Evolutionary conservation across 2,113 vertebrate species (phyloP).

Genomic region (Choloepus hoffmanni): DNA sequence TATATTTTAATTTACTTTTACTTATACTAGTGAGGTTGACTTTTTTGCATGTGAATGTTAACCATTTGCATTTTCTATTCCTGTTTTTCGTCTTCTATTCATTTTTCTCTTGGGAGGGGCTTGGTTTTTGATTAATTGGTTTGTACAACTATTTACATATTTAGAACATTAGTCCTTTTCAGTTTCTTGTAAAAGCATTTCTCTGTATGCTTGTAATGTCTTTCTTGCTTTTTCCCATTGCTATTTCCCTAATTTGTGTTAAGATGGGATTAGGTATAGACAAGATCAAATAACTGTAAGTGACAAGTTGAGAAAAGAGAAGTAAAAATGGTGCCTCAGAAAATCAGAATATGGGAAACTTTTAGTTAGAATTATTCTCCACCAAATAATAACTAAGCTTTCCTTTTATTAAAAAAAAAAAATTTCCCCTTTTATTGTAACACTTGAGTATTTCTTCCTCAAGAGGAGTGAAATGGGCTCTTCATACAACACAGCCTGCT

Average conservation of each 20-base stretch:
- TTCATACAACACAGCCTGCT: background rate
- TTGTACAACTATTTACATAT: background rate
- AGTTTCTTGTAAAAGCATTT: background rate
- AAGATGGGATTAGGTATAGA: background rate
- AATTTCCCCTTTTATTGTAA: background rate
- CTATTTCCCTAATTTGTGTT: background rate
- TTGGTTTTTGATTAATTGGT: background rate
- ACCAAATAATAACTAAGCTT: background rate
- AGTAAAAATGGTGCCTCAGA: background rate
- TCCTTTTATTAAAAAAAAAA: background rate
- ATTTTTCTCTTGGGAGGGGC: background rate
- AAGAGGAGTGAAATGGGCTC: background rate
- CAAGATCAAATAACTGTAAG: background rate
- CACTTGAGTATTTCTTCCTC: background rate
- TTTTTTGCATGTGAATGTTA: background rate
- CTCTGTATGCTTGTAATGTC: background rate
- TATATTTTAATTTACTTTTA: background rate
- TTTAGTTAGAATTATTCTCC: background rate
- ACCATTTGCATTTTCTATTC: background rate
- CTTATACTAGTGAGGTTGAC: background rate
- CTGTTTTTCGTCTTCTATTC: background rate
- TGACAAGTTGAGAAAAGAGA: background rate
- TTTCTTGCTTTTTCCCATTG: background rate
- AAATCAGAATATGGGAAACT: background rate
- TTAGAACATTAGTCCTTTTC: background rate